These are phyloP conservation scores for Callopanchax toddi DNA, from an alignment of 2,113 vertebrate genomes.

Conservation along the genomic window DNA sequence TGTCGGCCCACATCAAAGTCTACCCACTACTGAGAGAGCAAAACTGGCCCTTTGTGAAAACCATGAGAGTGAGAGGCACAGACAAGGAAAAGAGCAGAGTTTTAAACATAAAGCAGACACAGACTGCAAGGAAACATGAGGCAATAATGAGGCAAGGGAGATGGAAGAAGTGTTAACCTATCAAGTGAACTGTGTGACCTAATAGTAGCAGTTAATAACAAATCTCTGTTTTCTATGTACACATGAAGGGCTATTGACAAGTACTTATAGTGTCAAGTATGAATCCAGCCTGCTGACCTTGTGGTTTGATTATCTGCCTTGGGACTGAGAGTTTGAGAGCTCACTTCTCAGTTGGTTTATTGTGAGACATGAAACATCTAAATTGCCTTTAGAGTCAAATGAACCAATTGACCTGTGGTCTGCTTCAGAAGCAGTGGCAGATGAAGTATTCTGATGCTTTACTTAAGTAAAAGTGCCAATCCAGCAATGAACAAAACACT, in stretches of 20 bases:
- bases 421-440: constrained; percentile 10
- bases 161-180: constrained; percentile 32
- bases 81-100: constrained; percentile 30
- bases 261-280: constrained; percentile 67
- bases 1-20: constrained; percentile 77
- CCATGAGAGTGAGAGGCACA: constrained; percentile 11
- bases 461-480: background rate
- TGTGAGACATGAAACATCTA: constrained; percentile 38
- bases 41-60: constrained; percentile 41
- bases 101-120: constrained; percentile 52
- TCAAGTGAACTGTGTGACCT: constrained; percentile 35
- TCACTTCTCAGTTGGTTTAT: constrained; percentile 58
- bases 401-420: constrained; percentile 41
- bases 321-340: constrained; percentile 56
- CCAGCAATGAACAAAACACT: background rate
- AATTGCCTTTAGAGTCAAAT: constrained; percentile 48
- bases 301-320: constrained; percentile 65
- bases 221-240: constrained; percentile 38
- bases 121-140: constrained; percentile 41
- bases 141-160: constrained; percentile 58
- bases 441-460: background rate
- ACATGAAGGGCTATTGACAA: constrained; percentile 69
- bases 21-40: constrained; percentile 35
- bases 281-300: constrained; percentile 64
- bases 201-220: constrained; percentile 37